Percentiles rank a stretch among this genome's conserved stretches.
Conservation (phyloP, 2,888 invertebrate genomes). For the Hypena proboscidalis region DNA sequence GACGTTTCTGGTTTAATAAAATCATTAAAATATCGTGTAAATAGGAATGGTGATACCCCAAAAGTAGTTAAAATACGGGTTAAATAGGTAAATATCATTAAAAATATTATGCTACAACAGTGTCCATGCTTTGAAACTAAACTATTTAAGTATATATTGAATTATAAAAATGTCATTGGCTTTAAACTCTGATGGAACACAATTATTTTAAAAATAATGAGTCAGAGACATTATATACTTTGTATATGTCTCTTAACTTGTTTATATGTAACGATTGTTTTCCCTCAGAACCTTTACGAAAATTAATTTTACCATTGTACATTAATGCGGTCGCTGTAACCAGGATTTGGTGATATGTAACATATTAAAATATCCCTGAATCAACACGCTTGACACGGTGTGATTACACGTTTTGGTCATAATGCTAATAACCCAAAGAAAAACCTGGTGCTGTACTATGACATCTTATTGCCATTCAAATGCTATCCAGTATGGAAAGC, state of each 20-base stretch:
- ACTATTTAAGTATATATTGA: constrained; percentile 29
- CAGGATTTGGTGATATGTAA: constrained; percentile 66
- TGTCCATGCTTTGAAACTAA: constrained; percentile 66
- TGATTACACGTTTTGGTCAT: constrained; percentile 39
- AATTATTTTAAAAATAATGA: neutral
- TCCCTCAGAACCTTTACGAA: constrained; percentile 37
- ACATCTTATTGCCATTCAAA: too few species aligned
- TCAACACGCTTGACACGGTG: constrained; percentile 41
- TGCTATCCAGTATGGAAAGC: too few species aligned
- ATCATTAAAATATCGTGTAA: constrained; percentile 33
- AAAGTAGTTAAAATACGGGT: constrained; percentile 38
- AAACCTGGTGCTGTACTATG: constrained; percentile 1
- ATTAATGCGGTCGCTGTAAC: constrained; percentile 62
- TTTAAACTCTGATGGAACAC: constrained; percentile 31
- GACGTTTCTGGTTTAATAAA: neutral
- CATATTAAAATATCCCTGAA: constrained; percentile 47
- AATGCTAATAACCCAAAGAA: constrained; percentile 38
- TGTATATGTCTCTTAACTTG: too few species aligned
- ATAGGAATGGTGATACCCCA: constrained; percentile 42
- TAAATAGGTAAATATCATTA: constrained; percentile 61
- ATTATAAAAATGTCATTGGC: constrained; percentile 46
- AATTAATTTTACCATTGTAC: constrained; percentile 60
- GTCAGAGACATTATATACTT: too few species aligned
- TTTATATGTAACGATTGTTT: constrained; percentile 18
- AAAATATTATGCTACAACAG: constrained; percentile 41